These are phyloP conservation scores for Centroberyx gerrardi DNA, from an alignment of 2,797 vertebrate species.

Conservation along the genomic window DNA sequence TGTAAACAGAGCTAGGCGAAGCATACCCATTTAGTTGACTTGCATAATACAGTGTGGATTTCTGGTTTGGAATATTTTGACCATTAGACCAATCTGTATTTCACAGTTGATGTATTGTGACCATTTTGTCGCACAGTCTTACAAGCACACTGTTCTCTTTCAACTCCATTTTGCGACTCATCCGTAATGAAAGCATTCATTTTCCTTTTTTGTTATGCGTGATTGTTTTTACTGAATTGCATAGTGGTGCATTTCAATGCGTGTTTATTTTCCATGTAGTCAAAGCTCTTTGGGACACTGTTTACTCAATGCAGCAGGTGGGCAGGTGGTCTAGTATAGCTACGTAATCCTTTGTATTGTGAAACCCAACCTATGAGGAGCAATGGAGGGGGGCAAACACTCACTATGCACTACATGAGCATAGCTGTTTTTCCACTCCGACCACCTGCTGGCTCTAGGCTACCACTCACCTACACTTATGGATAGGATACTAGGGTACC, in stretches of 20 bases:
- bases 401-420: conserved; percentile 32
- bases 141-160: conserved; percentile 7
- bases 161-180: not conserved
- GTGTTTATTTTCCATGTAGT: conserved; percentile 5
- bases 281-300: conserved; percentile 19
- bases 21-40: conserved; percentile 4
- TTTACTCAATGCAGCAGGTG: conserved; percentile 48
- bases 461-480: conserved; percentile 35
- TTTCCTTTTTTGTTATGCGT: not conserved
- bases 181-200: not conserved
- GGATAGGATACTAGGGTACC: conserved; percentile 13
- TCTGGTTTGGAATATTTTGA: not conserved
- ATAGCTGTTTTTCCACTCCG: conserved; percentile 51
- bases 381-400: conserved; percentile 29
- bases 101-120: conserved; percentile 13
- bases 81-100: not conserved
- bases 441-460: conserved; percentile 64
- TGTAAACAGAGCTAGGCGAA: conserved; percentile 37
- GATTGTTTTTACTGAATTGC: not conserved
- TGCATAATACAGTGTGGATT: conserved; percentile 2
- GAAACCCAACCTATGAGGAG: conserved; percentile 44
- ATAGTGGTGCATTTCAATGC: not conserved
- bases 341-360: conserved; percentile 37
- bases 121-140: not conserved
- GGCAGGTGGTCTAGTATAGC: conserved; percentile 27